Evolutionary conservation across 2,113 vertebrate genomes (phyloP).

Genomic region (Chaenogobius annularis): DNA sequence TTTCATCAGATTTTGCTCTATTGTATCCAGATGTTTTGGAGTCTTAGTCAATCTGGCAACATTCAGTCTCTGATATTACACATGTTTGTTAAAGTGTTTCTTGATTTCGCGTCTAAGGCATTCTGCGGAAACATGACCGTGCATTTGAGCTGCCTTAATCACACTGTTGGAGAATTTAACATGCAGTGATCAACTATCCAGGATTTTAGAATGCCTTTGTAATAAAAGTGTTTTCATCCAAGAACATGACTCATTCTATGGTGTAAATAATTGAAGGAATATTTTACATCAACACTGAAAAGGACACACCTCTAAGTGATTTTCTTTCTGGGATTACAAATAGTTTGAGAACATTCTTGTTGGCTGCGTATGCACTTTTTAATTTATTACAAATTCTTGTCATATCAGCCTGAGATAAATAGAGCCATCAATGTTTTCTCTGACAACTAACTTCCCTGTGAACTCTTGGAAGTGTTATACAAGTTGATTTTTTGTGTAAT

Average conservation of each 20-base stretch:
- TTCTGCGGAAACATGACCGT: constrained; percentile 15
- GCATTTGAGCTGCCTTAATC: constrained; percentile 16
- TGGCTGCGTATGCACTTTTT: constrained; percentile 7
- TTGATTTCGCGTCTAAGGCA: constrained; percentile 18
- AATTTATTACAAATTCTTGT: constrained; percentile 29
- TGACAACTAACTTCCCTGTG: constrained; percentile 32
- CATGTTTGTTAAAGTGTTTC: constrained; percentile 31
- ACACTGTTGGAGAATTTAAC: constrained; percentile 14
- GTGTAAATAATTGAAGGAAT: neutral
- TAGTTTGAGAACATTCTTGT: constrained; percentile 10
- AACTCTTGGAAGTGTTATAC: constrained; percentile 9
- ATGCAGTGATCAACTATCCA: neutral
- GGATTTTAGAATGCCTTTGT: neutral
- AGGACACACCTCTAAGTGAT: constrained; percentile 5
- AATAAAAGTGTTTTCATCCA: constrained; percentile 11
- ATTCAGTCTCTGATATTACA: constrained; percentile 14
- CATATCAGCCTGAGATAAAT: constrained; percentile 40
- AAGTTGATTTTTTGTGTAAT: too few species aligned
- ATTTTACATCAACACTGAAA: constrained; percentile 2
- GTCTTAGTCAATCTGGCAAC: neutral
- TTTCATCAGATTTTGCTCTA: constrained; percentile 30
- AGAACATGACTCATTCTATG: constrained; percentile 1
- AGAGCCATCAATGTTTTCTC: constrained; percentile 45
- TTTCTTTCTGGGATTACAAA: constrained; percentile 22
- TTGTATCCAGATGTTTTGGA: constrained; percentile 37